Conservation (phyloP, 2,113 vertebrate species). For the Panurus biarmicus region DNA sequence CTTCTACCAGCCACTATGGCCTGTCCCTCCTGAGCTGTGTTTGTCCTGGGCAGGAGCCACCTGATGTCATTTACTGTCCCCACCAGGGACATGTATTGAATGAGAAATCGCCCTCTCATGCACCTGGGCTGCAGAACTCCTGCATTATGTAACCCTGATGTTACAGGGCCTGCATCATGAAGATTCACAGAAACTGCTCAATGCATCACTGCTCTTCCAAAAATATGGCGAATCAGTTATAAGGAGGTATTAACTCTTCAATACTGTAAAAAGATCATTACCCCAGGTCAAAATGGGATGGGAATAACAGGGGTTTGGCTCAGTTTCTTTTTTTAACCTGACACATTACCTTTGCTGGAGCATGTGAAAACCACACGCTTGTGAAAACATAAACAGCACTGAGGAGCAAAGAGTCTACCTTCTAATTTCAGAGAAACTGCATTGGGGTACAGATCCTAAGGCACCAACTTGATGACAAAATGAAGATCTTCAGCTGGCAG, state of each 20-base stretch:
- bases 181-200: neutral
- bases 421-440: neutral
- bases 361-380: neutral
- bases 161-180: neutral
- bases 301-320: neutral
- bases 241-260: neutral
- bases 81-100: neutral
- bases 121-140: neutral
- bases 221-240: neutral
- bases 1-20: neutral
- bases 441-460: neutral
- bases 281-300: neutral
- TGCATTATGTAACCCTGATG: neutral
- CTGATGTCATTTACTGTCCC: neutral
- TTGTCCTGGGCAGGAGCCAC: neutral
- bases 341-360: neutral
- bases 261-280: neutral
- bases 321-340: neutral
- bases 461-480: slow-evolving; percentile 28
- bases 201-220: neutral
- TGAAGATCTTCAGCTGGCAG: neutral
- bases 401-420: neutral
- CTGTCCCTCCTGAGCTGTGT: neutral
- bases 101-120: neutral
- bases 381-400: neutral